Evolutionary conservation across 2,797 vertebrate genomes (phyloP).

Genomic region (Rhabdophis nuchalis): DNA sequence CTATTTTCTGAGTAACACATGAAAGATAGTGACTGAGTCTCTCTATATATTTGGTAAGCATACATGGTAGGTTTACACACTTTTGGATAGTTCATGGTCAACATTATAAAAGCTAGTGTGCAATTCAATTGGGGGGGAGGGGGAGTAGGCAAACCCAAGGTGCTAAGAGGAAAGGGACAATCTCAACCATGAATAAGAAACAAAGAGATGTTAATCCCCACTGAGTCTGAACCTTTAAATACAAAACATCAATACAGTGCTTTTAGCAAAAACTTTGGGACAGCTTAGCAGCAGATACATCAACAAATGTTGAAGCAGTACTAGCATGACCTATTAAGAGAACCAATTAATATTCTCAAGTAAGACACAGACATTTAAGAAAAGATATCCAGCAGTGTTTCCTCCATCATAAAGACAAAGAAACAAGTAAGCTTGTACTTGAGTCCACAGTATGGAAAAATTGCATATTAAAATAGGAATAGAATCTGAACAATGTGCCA

Average conservation of each 20-base stretch:
- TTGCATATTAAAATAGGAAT: neutral
- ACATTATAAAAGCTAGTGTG: neutral
- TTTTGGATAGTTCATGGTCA: neutral
- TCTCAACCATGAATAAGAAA: neutral
- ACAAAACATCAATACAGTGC: neutral
- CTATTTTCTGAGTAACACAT: neutral
- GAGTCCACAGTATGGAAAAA: neutral
- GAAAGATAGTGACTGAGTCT: neutral
- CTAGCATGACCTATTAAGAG: constrained; percentile 25
- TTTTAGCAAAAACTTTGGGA: neutral
- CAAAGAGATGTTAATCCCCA: neutral
- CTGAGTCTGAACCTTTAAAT: neutral
- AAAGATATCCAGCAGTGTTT: constrained; percentile 26
- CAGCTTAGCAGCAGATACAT: constrained; percentile 24
- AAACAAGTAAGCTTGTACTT: neutral
- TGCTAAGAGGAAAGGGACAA: neutral
- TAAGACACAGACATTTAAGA: neutral
- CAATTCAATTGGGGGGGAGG: neutral
- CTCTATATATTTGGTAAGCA: neutral
- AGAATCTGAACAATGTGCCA: neutral
- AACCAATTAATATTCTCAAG: neutral
- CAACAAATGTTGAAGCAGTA: constrained; percentile 27
- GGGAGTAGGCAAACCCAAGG: neutral
- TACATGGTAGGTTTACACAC: neutral
- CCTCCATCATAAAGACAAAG: neutral